These are phyloP conservation scores for Hermaeophaga mercurialis DNA, from an alignment of 2,888 invertebrate species.

Conservation along the genomic window DNA sequence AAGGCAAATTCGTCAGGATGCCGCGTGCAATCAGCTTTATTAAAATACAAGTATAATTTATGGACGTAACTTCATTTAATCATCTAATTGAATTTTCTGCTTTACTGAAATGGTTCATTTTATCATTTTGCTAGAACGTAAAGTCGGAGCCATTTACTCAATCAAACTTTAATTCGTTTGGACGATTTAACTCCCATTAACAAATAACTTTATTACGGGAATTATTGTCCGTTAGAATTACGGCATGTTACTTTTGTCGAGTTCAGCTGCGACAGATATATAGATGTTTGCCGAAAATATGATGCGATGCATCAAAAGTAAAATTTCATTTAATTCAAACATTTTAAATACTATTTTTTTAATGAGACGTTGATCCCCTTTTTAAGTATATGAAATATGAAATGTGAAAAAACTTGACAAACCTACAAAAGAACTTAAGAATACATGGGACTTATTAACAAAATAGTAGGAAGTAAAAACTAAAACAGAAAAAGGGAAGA, in stretches of 20 bases:
- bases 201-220: slow-evolving; percentile 27
- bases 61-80: slow-evolving; percentile 41
- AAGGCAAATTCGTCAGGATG: slow-evolving; percentile 14
- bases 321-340: no score
- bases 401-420: no score
- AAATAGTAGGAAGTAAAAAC: no score
- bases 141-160: slow-evolving; percentile 44
- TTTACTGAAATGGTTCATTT: slow-evolving; percentile 36
- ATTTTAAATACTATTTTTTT: no score
- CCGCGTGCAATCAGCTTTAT: slow-evolving; percentile 29
- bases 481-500: no score
- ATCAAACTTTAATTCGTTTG: slow-evolving; percentile 47
- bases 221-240: slow-evolving; percentile 19
- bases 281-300: slow-evolving; percentile 18
- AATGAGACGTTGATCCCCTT: no score
- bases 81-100: slow-evolving; percentile 40
- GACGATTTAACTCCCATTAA: slow-evolving; percentile 48
- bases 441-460: no score
- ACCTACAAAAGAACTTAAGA: no score
- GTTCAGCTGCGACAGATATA: slow-evolving; percentile 9
- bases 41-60: slow-evolving; percentile 34
- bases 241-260: slow-evolving; percentile 1
- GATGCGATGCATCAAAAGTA: no score
- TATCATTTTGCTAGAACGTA: slow-evolving; percentile 33
- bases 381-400: no score